These are phyloP conservation scores for Champsocephalus gunnari DNA, from an alignment of 2,797 vertebrate genomes.

Conservation along the genomic window DNA sequence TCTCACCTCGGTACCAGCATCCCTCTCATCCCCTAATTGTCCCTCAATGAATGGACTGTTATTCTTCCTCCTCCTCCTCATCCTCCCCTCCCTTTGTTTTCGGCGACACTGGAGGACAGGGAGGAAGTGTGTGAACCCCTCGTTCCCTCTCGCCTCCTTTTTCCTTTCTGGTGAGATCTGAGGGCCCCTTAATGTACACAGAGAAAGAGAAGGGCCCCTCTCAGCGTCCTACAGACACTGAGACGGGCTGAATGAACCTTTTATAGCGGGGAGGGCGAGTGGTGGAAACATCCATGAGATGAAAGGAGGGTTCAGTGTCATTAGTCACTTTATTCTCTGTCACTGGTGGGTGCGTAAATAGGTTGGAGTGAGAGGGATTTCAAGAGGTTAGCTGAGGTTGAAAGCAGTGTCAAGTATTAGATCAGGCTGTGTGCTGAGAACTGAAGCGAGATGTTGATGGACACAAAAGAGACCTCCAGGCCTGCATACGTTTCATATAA, in stretches of 20 bases:
- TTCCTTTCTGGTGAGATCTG: conserved; percentile 41
- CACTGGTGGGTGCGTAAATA: conserved; percentile 40
- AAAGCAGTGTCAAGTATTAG: conserved; percentile 42
- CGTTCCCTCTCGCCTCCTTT: conserved; percentile 37
- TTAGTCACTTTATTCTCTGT: conserved; percentile 48
- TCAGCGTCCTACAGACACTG: conserved; percentile 54
- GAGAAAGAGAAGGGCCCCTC: conserved; percentile 63
- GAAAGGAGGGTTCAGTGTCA: conserved; percentile 50
- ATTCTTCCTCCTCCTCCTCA: conserved; percentile 58
- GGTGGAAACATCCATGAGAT: conserved; percentile 57
- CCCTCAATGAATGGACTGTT: conserved; percentile 74
- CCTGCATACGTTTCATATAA: too few relatives aligned
- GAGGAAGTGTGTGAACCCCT: conserved; percentile 71
- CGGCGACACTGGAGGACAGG: conserved; percentile 45
- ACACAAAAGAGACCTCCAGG: too few relatives aligned
- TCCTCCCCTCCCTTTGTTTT: conserved; percentile 57
- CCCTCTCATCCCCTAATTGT: conserved; percentile 74
- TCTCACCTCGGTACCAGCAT: conserved; percentile 69
- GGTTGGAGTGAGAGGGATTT: conserved; percentile 11
- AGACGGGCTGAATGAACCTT: conserved; percentile 59
- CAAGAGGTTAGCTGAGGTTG: conserved; percentile 37
- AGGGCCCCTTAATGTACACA: conserved; percentile 67
- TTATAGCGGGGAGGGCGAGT: conserved; percentile 48
- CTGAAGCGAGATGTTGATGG: not conserved
- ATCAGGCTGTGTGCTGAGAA: conserved; percentile 12